Evolutionary conservation across 35 echinoderm and acorn worm species (phyloP).

Genomic region (Nesometra sesokonis): DNA sequence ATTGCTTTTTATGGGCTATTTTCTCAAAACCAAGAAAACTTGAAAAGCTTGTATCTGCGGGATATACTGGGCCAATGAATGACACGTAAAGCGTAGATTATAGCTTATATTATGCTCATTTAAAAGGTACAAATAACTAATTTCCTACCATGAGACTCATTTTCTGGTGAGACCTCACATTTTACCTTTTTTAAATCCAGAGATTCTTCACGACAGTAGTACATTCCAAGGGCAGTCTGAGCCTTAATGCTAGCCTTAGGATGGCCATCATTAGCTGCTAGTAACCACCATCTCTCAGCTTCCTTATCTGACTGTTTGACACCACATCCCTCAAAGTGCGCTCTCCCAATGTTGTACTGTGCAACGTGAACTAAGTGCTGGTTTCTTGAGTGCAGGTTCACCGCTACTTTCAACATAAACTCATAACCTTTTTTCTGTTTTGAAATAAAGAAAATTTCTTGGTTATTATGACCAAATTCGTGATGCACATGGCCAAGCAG

Average conservation of each 20-base stretch:
- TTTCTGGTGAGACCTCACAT: too few species aligned
- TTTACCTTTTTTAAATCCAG: conserved; percentile 73
- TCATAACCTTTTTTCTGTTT: conserved; percentile 72
- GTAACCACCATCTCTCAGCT: conserved; percentile 91
- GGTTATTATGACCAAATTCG: too few species aligned
- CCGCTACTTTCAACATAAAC: conserved; percentile 66
- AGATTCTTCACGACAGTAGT: conserved; percentile 73
- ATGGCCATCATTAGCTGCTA: conserved; percentile 93
- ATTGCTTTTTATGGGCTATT: too few species aligned
- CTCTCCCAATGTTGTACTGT: conserved; percentile 83
- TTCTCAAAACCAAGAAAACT: too few species aligned
- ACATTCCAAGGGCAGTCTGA: conserved; percentile 93
- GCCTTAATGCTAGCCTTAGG: conserved; percentile 86
- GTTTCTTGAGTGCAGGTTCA: conserved; percentile 21
- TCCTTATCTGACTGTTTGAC: conserved; percentile 79
- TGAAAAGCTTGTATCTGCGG: too few species aligned
- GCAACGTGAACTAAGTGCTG: conserved; percentile 62
- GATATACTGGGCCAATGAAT: too few species aligned
- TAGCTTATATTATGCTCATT: too few species aligned
- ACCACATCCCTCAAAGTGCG: conserved; percentile 88
- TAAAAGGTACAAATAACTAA: too few species aligned
- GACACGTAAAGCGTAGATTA: too few species aligned
- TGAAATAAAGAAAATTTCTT: background rate
- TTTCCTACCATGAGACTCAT: too few species aligned
- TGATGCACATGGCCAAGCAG: too few species aligned